Base-by-base conservation (phyloP, 2,888 invertebrate genomes). In the Drosophila parthenogenetica region DNA sequence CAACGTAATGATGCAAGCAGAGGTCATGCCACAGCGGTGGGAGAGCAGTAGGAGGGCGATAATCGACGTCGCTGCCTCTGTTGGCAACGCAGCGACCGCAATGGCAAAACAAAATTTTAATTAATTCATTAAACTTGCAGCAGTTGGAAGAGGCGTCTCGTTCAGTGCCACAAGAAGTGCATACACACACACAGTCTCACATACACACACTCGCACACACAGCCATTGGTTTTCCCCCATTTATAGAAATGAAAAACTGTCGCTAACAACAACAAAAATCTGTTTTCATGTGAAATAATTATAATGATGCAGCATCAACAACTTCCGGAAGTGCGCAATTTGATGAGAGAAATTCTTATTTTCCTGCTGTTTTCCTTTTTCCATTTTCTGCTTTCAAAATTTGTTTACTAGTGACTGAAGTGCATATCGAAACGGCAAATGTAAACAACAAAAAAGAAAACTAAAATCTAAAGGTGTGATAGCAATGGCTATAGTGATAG, bases 251-350 rank as follows among this genome's bases (percentile, higher is more conserved):
- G 55, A 46, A 45, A 46, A 73, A 40, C 58, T 54, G 66, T 73
- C 66, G 51, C 58, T 57, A 42, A 53, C 35, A 35, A 29, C 49
- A 48, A 64, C 46, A 62, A 55, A 49, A 40, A 19, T 19, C 35
- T 43, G 40, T 45, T 57, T 55, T 55, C 29, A 37, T 76, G 55
- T 17, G 58, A 77, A 62, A 76, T 69, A 62, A 63, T 79, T 72
- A 58, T 65, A 54, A 58, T 63, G 50, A 74, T 67, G 62, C 54
- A 29, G 53, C 57, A 42, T 35, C 17, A 51, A 50, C 50, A 59
- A 43, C 63, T 51, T 88, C 89, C 84, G 84, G 84, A 85, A 88
- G 71, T 85, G 89, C 84, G 84, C 89, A 88, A 74, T 84, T 88
- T 58, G 69, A 68, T 40, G 58, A 50, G 83, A 60, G 46, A 76